Evolutionary conservation across 2,113 vertebrate species (phyloP).

Genomic region (Rhadina sibilatrix): DNA sequence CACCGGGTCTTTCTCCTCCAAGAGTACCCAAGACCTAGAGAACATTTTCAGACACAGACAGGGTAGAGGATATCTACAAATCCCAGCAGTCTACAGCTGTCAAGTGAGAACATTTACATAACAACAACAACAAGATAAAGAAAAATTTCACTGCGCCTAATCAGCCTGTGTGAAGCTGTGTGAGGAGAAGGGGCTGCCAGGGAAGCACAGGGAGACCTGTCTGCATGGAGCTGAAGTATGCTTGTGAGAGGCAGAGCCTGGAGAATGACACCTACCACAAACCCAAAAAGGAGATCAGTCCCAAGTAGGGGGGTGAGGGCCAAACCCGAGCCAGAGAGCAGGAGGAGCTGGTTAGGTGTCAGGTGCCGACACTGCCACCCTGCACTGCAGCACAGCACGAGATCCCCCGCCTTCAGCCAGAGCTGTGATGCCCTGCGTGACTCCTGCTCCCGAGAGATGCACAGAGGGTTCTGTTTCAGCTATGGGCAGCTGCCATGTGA

Average conservation of each 20-base stretch:
- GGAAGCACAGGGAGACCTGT: background rate
- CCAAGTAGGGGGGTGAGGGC: rapidly evolving
- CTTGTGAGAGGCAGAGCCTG: background rate
- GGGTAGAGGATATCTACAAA: background rate
- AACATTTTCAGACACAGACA: background rate
- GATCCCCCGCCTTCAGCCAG: rapidly evolving
- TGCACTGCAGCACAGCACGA: background rate
- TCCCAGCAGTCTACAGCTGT: background rate
- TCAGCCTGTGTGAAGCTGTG: background rate
- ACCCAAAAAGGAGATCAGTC: background rate
- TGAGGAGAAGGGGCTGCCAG: background rate
- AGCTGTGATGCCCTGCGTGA: background rate
- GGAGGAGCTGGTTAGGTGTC: background rate
- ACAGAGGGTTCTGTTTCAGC: background rate
- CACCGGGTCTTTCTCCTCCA: background rate
- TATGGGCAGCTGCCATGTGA: background rate
- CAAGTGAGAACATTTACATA: background rate
- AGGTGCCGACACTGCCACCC: background rate
- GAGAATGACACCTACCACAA: background rate
- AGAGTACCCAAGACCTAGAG: background rate
- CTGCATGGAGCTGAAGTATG: background rate
- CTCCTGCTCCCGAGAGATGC: background rate
- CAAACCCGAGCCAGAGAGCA: background rate
- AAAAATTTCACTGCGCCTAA: background rate
- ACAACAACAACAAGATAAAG: background rate